Percentiles rank a stretch among this genome's conserved stretches.
Evolutionary conservation across 2,888 invertebrate species (phyloP).

Genomic region (Tinea semifulvella): DNA sequence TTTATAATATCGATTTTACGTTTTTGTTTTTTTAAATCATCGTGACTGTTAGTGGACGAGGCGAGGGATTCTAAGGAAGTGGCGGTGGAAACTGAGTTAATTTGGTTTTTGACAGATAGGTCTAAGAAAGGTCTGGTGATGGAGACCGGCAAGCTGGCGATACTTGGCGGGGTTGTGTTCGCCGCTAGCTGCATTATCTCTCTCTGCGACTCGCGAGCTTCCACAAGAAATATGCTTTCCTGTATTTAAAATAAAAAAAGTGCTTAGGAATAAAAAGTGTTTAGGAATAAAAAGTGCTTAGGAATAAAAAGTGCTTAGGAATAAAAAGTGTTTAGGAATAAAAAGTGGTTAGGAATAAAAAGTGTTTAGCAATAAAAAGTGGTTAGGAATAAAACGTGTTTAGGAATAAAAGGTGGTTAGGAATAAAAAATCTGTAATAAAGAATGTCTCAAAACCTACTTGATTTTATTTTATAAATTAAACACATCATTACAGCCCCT

Average conservation of each 20-base stretch:
- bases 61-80: conserved; percentile 66
- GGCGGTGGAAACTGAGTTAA: conserved; percentile 53
- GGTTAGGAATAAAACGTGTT: too few species aligned
- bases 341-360: too few species aligned
- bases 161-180: conserved; percentile 25
- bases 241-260: conserved; percentile 34
- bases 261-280: too few species aligned
- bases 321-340: too few species aligned
- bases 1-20: conserved; percentile 34
- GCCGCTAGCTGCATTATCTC: conserved; percentile 58
- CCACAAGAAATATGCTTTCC: conserved; percentile 85
- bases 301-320: too few species aligned
- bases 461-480: too few species aligned
- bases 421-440: too few species aligned
- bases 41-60: conserved; percentile 36
- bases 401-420: too few species aligned
- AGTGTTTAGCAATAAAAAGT: too few species aligned
- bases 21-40: conserved; percentile 34
- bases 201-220: conserved; percentile 79
- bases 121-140: conserved; percentile 31
- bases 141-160: conserved; percentile 19
- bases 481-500: too few species aligned
- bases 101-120: conserved; percentile 31
- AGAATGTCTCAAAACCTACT: too few species aligned
- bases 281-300: too few species aligned